phyloP scores from a whole-genome alignment of 1,140 invertebrate species.

The Steinernema feltiae region DNA sequence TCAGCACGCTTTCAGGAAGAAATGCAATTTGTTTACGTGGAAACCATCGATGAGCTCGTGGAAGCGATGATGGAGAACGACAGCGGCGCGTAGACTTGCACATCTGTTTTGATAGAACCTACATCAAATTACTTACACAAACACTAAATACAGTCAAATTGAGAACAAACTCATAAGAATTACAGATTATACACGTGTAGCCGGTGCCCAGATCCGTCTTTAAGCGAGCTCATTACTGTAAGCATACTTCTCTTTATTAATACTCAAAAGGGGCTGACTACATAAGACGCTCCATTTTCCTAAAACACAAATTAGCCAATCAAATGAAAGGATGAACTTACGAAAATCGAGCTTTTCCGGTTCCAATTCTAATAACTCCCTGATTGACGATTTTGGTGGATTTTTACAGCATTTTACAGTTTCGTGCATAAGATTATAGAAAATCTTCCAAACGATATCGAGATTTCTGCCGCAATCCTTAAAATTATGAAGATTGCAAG shows the following conservation, averaged over 20 bases:
- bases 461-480: constrained; percentile 82
- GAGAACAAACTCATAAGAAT: too few relatives aligned
- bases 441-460: constrained; percentile 90
- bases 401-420: constrained; percentile 91
- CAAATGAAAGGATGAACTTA: constrained; percentile 57
- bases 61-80: too few relatives aligned
- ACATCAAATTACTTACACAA: not conserved
- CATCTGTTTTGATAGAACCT: too few relatives aligned
- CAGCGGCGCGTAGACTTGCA: too few relatives aligned
- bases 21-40: too few relatives aligned
- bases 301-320: constrained; percentile 51
- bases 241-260: too few relatives aligned
- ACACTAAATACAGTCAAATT: too few relatives aligned
- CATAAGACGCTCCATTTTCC: constrained; percentile 80
- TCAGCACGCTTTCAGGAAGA: too few relatives aligned
- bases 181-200: too few relatives aligned
- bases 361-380: constrained; percentile 89
- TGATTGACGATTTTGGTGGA: constrained; percentile 94
- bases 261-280: too few relatives aligned
- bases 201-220: constrained; percentile 96
- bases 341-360: constrained; percentile 94
- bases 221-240: constrained; percentile 69
- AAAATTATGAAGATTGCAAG: constrained; percentile 30
- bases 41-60: too few relatives aligned
- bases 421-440: constrained; percentile 85